Evolutionary conservation across 2,797 vertebrate species (phyloP).

Genomic region (Sebastes elongatus): DNA sequence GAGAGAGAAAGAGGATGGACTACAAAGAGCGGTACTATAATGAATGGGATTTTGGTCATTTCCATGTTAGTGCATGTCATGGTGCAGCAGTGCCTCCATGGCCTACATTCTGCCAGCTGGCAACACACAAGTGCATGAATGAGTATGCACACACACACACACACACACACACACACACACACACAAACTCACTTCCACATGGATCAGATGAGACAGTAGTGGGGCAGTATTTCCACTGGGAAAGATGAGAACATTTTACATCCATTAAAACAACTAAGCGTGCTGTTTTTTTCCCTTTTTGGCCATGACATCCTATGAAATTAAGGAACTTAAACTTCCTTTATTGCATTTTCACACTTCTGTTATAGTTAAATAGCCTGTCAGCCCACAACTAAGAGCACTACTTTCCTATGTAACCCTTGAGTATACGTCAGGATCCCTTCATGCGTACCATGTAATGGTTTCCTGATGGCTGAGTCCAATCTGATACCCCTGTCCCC

Average conservation of each 20-base stretch:
- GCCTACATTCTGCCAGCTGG: conserved; percentile 81
- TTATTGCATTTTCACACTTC: background rate
- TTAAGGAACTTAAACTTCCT: background rate
- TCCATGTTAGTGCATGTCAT: conserved; percentile 60
- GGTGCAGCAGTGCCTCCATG: conserved; percentile 62
- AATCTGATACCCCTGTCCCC: conserved; percentile 63
- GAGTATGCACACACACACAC: conserved; percentile 42
- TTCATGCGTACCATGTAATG: conserved; percentile 45
- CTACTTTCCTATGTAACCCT: background rate
- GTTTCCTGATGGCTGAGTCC: conserved; percentile 58
- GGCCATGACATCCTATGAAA: background rate
- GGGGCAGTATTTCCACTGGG: conserved; percentile 54
- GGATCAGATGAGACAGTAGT: conserved; percentile 76
- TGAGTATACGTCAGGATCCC: conserved; percentile 24
- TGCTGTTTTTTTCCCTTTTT: background rate
- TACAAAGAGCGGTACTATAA: conserved; percentile 28
- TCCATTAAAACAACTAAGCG: conserved; percentile 37
- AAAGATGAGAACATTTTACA: conserved; percentile 47
- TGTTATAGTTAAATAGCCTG: background rate
- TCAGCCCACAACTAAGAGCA: background rate
- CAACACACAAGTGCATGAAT: conserved; percentile 59
- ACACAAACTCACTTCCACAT: conserved; percentile 7
- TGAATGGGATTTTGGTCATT: conserved; percentile 60
- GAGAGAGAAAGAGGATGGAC: background rate
- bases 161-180: conserved; percentile 30